A percentile compares a stretch with the other conserved stretches of the same genome.
phyloP scores from a whole-genome alignment of 2,888 invertebrate species.

The Lydus trimaculatus region DNA sequence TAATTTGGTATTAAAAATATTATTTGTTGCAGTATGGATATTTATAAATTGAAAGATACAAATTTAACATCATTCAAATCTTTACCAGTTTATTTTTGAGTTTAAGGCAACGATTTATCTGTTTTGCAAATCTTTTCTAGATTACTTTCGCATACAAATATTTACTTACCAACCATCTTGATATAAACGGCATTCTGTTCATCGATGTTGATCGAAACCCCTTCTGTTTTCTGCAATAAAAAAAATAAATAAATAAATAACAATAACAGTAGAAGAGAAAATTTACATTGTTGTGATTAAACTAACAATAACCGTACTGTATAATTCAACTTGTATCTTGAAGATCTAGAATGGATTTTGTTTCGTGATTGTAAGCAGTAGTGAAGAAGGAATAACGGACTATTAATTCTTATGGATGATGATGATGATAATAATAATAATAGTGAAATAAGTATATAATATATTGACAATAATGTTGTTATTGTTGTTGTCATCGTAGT shows the following conservation, averaged over 20 bases:
- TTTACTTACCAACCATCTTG: slow-evolving; percentile 60
- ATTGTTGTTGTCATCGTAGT: not conserved
- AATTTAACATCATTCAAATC: slow-evolving; percentile 6
- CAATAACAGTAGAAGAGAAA: too few species aligned
- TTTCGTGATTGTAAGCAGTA: not conserved
- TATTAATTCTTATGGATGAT: not conserved
- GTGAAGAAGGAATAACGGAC: not conserved
- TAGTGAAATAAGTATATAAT: not conserved
- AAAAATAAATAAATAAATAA: slow-evolving; percentile 19
- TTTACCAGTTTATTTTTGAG: slow-evolving; percentile 1
- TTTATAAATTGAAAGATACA: not conserved
- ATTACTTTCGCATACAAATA: slow-evolving; percentile 1
- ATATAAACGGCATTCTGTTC: slow-evolving; percentile 60
- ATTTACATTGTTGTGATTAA: not conserved
- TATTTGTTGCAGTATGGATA: not conserved
- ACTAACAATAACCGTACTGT: not conserved
- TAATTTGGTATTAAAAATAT: not conserved
- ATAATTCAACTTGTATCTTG: not conserved
- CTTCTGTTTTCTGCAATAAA: slow-evolving; percentile 59
- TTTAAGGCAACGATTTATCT: not conserved
- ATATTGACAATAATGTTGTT: not conserved
- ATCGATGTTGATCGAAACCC: slow-evolving; percentile 57
- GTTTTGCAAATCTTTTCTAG: slow-evolving; percentile 11
- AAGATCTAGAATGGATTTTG: not conserved
- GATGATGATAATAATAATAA: not conserved